These are phyloP conservation scores for Pipistrellus pygmaeus DNA, from an alignment of 2,797 vertebrate genomes.

Conservation along the genomic window DNA sequence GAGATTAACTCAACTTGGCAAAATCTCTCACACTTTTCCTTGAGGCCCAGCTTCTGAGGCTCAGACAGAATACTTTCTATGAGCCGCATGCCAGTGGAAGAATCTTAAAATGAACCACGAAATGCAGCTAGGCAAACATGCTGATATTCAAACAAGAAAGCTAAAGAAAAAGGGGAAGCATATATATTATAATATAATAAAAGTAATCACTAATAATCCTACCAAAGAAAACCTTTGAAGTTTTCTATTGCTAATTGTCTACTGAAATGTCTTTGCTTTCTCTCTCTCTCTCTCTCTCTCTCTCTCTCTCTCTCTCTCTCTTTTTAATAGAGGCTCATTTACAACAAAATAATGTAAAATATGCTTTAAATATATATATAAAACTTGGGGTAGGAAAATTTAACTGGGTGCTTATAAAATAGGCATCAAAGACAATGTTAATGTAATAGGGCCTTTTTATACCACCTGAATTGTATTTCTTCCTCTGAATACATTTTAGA, in stretches of 20 bases:
- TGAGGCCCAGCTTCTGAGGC: constrained; percentile 6
- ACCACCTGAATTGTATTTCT: constrained; percentile 27
- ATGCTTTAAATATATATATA: constrained; percentile 59
- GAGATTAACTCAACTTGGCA: background rate
- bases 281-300: constrained; percentile 23
- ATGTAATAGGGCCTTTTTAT: constrained; percentile 37
- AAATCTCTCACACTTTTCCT: constrained; percentile 45
- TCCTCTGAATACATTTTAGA: constrained; percentile 33
- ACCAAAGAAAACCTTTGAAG: constrained; percentile 52
- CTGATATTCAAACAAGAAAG: constrained; percentile 25
- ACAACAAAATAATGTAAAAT: constrained; percentile 55
- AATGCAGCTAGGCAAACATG: constrained; percentile 12
- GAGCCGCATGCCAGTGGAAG: constrained; percentile 28
- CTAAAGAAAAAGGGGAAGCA: background rate
- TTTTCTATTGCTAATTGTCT: constrained; percentile 51
- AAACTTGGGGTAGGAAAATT: constrained; percentile 35
- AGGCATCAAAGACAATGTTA: constrained; percentile 60
- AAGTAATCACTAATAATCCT: constrained; percentile 55
- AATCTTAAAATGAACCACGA: constrained; percentile 31
- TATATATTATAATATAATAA: background rate
- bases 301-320: constrained; percentile 23
- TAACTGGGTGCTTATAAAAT: constrained; percentile 41
- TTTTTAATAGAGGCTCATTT: constrained; percentile 42
- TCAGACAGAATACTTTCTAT: constrained; percentile 11
- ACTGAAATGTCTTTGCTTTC: constrained; percentile 16